Conservation (phyloP, 2,113 vertebrate species). For the Atrichornis clamosus region DNA sequence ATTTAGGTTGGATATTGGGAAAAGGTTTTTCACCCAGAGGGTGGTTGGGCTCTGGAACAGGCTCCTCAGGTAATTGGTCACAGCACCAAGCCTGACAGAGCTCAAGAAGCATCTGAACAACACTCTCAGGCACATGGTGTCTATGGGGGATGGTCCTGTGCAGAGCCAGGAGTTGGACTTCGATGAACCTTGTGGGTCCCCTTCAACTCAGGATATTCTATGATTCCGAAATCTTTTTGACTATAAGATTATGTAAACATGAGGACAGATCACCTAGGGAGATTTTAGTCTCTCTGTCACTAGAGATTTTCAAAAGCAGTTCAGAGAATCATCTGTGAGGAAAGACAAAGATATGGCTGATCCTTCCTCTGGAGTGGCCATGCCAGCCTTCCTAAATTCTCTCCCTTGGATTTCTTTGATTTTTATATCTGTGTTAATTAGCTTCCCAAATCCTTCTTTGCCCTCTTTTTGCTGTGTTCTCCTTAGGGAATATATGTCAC, state of each 20-base stretch:
- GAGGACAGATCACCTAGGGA: background rate
- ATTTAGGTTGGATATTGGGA: background rate
- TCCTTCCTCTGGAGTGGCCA: background rate
- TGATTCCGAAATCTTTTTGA: background rate
- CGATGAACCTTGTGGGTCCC: background rate
- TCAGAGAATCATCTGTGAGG: background rate
- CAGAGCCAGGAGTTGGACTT: background rate
- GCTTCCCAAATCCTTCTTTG: constrained; percentile 3
- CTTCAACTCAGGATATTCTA: background rate
- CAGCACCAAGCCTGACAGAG: background rate
- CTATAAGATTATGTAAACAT: background rate
- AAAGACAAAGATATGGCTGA: background rate
- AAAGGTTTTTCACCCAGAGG: background rate
- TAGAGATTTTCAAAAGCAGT: background rate
- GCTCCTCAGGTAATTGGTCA: background rate
- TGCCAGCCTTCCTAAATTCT: background rate
- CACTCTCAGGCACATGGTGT: background rate
- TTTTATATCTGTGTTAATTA: background rate
- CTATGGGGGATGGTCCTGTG: background rate
- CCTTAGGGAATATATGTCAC: background rate
- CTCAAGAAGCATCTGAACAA: rapidly evolving
- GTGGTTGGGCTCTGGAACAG: rapidly evolving
- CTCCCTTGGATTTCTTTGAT: background rate
- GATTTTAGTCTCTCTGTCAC: background rate
- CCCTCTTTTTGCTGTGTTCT: background rate